Conservation (phyloP, 2,888 invertebrate genomes). For the Lepidochrysops patricia region DNA sequence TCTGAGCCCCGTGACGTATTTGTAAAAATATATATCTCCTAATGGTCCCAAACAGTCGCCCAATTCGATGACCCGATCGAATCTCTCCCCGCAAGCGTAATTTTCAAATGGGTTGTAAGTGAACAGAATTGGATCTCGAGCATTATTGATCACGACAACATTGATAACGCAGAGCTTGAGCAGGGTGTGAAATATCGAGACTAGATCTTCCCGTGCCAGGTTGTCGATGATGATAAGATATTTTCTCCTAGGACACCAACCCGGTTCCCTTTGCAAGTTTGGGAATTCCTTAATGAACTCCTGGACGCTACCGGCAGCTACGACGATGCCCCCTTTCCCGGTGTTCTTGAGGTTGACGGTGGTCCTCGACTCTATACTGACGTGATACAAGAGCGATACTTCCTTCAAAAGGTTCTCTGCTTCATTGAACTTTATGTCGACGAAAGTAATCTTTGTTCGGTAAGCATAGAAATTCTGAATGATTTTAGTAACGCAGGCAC, state of each 20-base stretch:
- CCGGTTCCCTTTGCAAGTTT: conserved; percentile 27
- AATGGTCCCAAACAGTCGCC: conserved; percentile 35
- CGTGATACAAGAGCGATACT: conserved; percentile 14
- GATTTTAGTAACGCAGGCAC: conserved; percentile 17
- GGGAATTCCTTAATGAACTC: conserved; percentile 26
- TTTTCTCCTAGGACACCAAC: conserved; percentile 39
- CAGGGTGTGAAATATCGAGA: conserved; percentile 35
- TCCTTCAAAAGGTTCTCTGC: conserved; percentile 19
- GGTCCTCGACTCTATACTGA: conserved; percentile 13
- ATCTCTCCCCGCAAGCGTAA: conserved; percentile 45
- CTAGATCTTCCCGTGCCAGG: conserved; percentile 25
- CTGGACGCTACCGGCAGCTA: conserved; percentile 25
- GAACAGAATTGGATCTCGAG: conserved; percentile 32
- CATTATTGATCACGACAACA: conserved; percentile 36
- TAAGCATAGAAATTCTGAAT: conserved; percentile 16
- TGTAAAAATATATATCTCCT: conserved; percentile 31
- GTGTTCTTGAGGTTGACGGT: background rate
- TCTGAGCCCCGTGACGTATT: conserved; percentile 34
- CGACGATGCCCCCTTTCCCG: conserved; percentile 31
- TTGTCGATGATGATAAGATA: conserved; percentile 34
- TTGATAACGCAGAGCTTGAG: conserved; percentile 32
- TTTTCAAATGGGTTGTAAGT: conserved; percentile 49
- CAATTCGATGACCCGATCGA: conserved; percentile 31
- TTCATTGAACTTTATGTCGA: conserved; percentile 19
- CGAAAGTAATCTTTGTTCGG: conserved; percentile 18